Conservation (phyloP, 2,888 invertebrate species). For the Venusia cambrica region DNA sequence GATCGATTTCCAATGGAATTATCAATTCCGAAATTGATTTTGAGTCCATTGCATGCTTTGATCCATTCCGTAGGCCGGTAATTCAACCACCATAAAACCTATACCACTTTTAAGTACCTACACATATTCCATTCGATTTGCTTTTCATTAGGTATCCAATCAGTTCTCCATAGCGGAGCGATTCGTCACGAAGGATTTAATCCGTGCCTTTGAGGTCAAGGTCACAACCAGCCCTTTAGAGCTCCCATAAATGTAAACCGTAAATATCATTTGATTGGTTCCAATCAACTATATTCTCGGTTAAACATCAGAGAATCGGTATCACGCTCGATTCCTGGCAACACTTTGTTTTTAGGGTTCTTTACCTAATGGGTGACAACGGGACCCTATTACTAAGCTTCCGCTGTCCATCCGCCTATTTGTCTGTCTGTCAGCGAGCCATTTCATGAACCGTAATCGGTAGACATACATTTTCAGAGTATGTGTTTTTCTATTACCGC, state of each 20-base stretch:
- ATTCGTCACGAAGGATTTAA: conserved; percentile 72
- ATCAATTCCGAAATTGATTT: conserved; percentile 1
- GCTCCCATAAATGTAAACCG: conserved; percentile 50
- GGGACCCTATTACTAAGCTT: too few relatives aligned
- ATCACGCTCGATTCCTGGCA: conserved; percentile 50
- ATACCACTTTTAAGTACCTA: conserved; percentile 41
- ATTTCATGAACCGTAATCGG: too few relatives aligned
- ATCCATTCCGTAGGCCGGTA: conserved; percentile 3
- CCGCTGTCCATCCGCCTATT: too few relatives aligned
- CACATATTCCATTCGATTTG: conserved; percentile 50
- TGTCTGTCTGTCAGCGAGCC: too few relatives aligned
- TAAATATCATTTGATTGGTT: conserved; percentile 76
- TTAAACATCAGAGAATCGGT: conserved; percentile 51
- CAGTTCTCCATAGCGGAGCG: conserved; percentile 58
- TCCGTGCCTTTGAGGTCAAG: conserved; percentile 35
- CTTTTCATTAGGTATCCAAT: conserved; percentile 63
- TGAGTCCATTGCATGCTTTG: conserved; percentile 4
- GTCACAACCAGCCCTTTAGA: conserved; percentile 36
- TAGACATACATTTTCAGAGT: too few relatives aligned
- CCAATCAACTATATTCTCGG: conserved; percentile 68
- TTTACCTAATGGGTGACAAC: too few relatives aligned
- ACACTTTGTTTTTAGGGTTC: conserved; percentile 45
- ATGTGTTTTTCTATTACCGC: too few relatives aligned
- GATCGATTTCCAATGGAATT: not conserved
- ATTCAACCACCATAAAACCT: conserved; percentile 16